Percentiles rank a stretch among this genome's conserved stretches.
Evolutionary conservation across 1,140 invertebrate genomes (phyloP).

Genomic region (Drosophila carrolli): DNA sequence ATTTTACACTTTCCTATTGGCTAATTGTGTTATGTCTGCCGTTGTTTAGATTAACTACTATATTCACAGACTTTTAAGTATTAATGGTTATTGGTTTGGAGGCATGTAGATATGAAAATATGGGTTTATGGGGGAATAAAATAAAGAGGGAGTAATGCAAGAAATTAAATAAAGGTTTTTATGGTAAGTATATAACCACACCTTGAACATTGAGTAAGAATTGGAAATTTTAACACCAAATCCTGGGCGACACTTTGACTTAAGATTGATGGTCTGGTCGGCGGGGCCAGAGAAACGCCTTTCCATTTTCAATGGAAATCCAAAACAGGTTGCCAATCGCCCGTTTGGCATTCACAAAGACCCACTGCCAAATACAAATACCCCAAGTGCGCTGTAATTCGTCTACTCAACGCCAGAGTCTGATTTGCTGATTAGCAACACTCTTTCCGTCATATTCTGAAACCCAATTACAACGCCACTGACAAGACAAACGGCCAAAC

Average conservation of each 20-base stretch:
- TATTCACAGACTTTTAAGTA: slow-evolving; percentile 10
- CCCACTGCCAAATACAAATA: slow-evolving; percentile 10
- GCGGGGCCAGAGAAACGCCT: slow-evolving; percentile 15
- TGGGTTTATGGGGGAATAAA: slow-evolving; percentile 56
- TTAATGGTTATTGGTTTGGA: slow-evolving; percentile 28
- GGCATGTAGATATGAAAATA: slow-evolving; percentile 52
- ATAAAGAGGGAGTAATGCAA: slow-evolving; percentile 5
- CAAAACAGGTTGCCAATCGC: slow-evolving; percentile 43
- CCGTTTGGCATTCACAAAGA: slow-evolving; percentile 16
- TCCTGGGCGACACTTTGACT: slow-evolving; percentile 31
- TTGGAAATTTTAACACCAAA: slow-evolving; percentile 6
- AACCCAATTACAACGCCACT: slow-evolving; percentile 77
- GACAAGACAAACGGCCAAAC: slow-evolving; percentile 76
- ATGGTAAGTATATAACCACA: slow-evolving; percentile 10
- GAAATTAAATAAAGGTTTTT: slow-evolving; percentile 27
- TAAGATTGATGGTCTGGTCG: slow-evolving; percentile 36
- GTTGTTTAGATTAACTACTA: slow-evolving; percentile 21
- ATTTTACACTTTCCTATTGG: slow-evolving; percentile 1
- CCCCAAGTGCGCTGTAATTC: slow-evolving; percentile 66
- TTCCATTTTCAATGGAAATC: slow-evolving; percentile 35
- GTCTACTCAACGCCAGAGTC: slow-evolving; percentile 78
- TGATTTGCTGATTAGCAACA: slow-evolving; percentile 82
- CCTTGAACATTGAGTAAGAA: background rate
- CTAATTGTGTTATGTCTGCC: slow-evolving; percentile 11
- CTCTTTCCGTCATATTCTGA: slow-evolving; percentile 82